Conservation (phyloP, 2,113 vertebrate genomes). For the Oxygymnocypris stewartii region DNA sequence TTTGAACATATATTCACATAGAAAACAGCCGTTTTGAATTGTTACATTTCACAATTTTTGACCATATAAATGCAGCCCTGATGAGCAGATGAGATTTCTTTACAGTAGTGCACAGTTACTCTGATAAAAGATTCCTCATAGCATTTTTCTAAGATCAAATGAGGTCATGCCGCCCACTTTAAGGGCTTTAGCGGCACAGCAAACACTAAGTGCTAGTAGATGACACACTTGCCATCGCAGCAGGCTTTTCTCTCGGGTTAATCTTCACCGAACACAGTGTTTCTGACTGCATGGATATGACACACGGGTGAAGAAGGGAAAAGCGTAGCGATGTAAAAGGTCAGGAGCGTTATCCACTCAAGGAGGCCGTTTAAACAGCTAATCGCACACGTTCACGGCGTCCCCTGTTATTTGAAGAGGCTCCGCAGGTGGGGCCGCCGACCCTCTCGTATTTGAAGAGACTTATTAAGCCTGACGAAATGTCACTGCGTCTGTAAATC, state of each 20-base stretch:
- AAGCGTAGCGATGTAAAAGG: slow-evolving; percentile 32
- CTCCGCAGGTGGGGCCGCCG: slow-evolving; percentile 33
- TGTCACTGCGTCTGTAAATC: slow-evolving; percentile 43
- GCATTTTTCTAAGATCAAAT: neutral
- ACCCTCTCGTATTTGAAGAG: slow-evolving; percentile 26
- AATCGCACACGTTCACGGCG: slow-evolving; percentile 48
- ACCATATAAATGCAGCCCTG: neutral
- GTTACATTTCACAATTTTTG: neutral
- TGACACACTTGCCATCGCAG: slow-evolving; percentile 39
- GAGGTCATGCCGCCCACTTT: neutral
- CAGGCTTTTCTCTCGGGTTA: neutral
- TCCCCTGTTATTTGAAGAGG: slow-evolving; percentile 45
- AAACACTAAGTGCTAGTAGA: slow-evolving; percentile 1
- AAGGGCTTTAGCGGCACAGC: neutral
- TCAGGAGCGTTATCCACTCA: slow-evolving; percentile 45
- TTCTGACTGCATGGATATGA: neutral
- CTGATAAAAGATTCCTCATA: neutral
- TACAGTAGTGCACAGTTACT: neutral
- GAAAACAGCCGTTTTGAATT: neutral
- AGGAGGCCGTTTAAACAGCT: slow-evolving; percentile 57
- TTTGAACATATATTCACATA: neutral
- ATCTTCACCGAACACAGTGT: neutral
- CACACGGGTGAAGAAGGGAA: slow-evolving; percentile 36
- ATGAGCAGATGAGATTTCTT: neutral
- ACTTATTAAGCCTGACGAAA: slow-evolving; percentile 46